Percentiles rank a stretch among this genome's conserved stretches.
These are phyloP conservation scores for Rhagonycha fulva DNA, from an alignment of 2,888 invertebrate genomes.

Conservation along the genomic window DNA sequence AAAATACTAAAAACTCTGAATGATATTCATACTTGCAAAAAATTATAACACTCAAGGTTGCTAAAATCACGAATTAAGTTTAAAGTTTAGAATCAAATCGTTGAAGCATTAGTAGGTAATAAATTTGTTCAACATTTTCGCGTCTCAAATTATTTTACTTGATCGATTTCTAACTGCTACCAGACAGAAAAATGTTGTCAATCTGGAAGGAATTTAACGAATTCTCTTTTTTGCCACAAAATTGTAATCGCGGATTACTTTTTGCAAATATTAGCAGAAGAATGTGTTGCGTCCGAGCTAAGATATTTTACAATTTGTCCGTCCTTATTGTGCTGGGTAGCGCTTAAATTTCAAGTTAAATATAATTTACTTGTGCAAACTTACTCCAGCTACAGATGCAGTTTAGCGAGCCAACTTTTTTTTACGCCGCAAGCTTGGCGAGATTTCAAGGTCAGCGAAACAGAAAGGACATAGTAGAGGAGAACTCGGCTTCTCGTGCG, in stretches of 20 bases:
- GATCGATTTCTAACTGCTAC: background rate
- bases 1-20: constrained; percentile 17
- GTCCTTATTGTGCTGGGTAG: background rate
- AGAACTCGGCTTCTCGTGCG: constrained; percentile 31
- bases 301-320: background rate
- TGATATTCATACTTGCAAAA: constrained; percentile 11
- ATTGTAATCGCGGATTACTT: background rate
- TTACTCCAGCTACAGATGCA: constrained; percentile 24
- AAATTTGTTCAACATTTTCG: background rate
- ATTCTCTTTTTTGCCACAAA: background rate
- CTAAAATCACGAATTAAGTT: background rate
- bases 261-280: background rate
- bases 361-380: constrained; percentile 11
- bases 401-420: constrained; percentile 31
- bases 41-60: constrained; percentile 12
- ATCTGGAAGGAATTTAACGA: background rate
- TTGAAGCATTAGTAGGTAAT: background rate
- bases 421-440: constrained; percentile 33
- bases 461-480: constrained; percentile 31
- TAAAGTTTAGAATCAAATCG: background rate
- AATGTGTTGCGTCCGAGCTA: background rate
- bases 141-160: background rate
- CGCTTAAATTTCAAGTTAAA: background rate
- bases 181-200: background rate
- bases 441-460: constrained; percentile 34